Base-by-base conservation (phyloP, 2,113 vertebrate genomes). In the Chrysochloris asiatica region DNA sequence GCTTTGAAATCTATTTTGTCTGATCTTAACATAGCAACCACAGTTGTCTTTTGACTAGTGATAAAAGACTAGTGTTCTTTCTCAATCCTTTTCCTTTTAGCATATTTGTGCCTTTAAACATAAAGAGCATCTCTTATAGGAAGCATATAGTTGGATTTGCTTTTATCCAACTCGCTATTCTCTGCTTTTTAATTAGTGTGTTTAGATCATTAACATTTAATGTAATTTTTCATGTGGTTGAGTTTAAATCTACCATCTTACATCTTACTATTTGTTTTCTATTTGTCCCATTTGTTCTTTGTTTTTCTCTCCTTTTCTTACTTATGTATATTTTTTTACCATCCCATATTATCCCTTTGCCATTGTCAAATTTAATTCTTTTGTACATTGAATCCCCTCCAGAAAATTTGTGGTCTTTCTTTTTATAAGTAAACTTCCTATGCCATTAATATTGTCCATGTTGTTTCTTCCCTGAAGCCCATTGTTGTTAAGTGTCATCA, bases 251-350 rank as follows among this genome's bases (percentile, higher is more conserved):
- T 92, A 65, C 24, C 48, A 84, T 69, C 14, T 93, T 93, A n/a
- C 48, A 84, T 69, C 14, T 93, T 93, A n/a, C 28, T 76, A 24
- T 90, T 87, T 80, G 5, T 83, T 94, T 92, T 80, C 24, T 77
- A 21, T 59, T 87, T 63, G n/a, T 56, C 63, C 13, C 26, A 30
- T 71, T 88, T 30, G 14, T 73, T 65, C 24, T 79, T 72, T 36
- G 3, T 90, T 50, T 83, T 22, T 4, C 61, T 11, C 28, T 91
- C 47, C 28, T 81, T 81, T 94, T 87, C 13, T 83, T 21, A 36
- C 36, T 93, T 90, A 17, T 79, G 82, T 75, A 69, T 85, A 85
- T 78, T 86, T 91, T 92, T 72, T 86, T 86, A 61, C 83, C 41
- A 86, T 73, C 78, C 41, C 45, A 89, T 50, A 91, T 72, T 90